Conservation (phyloP, 2,113 vertebrate species). For the Ardeotis arabs region DNA sequence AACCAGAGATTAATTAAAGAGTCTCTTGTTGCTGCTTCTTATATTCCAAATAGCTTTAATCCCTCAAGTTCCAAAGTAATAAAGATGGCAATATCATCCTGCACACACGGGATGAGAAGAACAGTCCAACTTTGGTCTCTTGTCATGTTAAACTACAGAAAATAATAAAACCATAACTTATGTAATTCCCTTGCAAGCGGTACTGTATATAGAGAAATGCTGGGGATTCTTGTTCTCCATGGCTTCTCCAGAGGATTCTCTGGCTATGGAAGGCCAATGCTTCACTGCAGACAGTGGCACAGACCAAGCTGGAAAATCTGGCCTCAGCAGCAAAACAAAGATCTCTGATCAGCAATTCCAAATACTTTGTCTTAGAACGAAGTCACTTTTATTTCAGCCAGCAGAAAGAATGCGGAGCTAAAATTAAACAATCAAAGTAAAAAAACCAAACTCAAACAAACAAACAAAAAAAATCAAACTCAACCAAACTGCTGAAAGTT, state of each 20-base stretch:
- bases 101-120: background rate
- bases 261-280: background rate
- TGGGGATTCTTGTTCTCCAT: background rate
- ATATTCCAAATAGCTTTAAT: conserved; percentile 47
- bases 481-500: background rate
- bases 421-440: background rate
- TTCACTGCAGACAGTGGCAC: background rate
- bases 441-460: background rate
- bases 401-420: background rate
- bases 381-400: background rate
- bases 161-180: conserved; percentile 46
- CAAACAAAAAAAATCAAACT: background rate
- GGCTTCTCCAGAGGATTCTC: background rate
- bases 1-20: conserved; percentile 60
- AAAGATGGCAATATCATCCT: background rate
- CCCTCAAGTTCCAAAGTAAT: conserved; percentile 57
- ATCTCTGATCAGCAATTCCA: background rate
- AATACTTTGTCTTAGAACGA: background rate
- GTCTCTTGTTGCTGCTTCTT: conserved; percentile 34
- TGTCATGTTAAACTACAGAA: conserved; percentile 33
- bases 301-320: background rate
- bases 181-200: background rate
- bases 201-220: background rate
- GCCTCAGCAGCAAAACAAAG: background rate
- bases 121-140: conserved; percentile 31